Evolutionary conservation across 2,888 invertebrate species (phyloP).

Genomic region (Oscheius onirici): DNA sequence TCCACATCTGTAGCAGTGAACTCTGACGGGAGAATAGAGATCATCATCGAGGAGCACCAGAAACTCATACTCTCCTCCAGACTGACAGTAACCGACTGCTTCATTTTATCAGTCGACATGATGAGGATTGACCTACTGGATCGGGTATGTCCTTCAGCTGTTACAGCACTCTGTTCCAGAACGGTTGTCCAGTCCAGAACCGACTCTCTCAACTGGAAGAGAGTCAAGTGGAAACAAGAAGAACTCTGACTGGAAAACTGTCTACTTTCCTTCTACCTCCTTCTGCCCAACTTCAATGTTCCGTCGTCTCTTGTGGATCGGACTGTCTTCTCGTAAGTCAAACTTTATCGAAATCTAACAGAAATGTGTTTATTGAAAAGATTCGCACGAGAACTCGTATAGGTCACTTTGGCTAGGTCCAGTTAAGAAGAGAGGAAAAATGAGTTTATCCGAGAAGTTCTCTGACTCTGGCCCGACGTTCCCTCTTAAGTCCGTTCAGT

Average conservation of each 20-base stretch:
- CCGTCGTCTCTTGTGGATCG: slow-evolving; percentile 15
- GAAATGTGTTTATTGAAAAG: slow-evolving; percentile 9
- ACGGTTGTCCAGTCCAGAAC: background rate
- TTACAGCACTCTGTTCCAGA: background rate
- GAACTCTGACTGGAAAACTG: background rate
- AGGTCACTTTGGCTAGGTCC: background rate
- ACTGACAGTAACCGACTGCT: background rate
- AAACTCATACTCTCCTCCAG: slow-evolving; percentile 9
- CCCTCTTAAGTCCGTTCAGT: slow-evolving; percentile 23
- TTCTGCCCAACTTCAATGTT: slow-evolving; percentile 22
- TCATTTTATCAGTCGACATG: slow-evolving; percentile 1
- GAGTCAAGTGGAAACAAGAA: background rate
- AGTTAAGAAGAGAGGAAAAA: background rate
- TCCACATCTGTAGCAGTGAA: background rate
- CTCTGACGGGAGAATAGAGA: background rate
- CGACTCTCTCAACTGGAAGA: background rate
- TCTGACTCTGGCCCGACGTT: slow-evolving; percentile 27
- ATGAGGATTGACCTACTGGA: background rate
- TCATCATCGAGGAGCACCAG: slow-evolving; percentile 6
- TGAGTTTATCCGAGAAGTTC: slow-evolving; percentile 27
- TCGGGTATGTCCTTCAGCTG: background rate
- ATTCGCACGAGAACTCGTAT: background rate
- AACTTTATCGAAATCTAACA: background rate
- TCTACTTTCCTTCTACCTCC: background rate
- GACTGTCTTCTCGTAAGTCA: slow-evolving; percentile 19